Evolutionary conservation across 2,888 invertebrate species (phyloP), one percentile per base, ranked within the genome.

Genomic region (Melieria omissa): DNA sequence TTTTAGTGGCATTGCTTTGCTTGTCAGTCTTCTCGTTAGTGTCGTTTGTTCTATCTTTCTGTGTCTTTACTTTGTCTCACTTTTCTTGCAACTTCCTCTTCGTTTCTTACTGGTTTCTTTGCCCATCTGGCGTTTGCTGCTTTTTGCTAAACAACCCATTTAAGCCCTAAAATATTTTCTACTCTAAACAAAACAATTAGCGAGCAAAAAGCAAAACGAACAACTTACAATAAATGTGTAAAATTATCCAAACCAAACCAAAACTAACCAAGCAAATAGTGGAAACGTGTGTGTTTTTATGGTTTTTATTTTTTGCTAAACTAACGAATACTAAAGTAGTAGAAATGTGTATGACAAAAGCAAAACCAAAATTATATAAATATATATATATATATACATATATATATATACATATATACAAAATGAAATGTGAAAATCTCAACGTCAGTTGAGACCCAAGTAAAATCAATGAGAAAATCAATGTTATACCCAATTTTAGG

Each of bases 301-400:
- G 29, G 60, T 58, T 12, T 66, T 66, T 67, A 52, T 14, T 45
- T 16, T 41, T 44, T 44, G 9, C 16, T 52, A 63, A 29, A 62
- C 49, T 62, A 49, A 69, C 52, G 45, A 60, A 54, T 44, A 62
- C 45, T 9, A 55, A 52, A 69, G 45, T 69, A 69, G 69, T 54
- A 63, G 62, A 69, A 69, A 69, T 69, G 69, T 69, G 69, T 55
- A 61, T 54, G 54, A 61, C 14, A 60, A 68, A 47, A 54, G 7
- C n/a, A 62, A 62, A 46, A 49, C 58, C 6, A 66, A 66, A 55
- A 55, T 64, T 64, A 52, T 49, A 54, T 44, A 42, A 49, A 61
- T 49, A 49, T 49, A 14, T 45, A 55, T 52, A 52, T 49, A 65
- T 44, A 42, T 42, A 61, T 42, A 49, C 42, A 14, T 45, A 55